A percentile compares a stretch with the other conserved stretches of the same genome.
Evolutionary conservation across 2,797 vertebrate species (phyloP).

Genomic region (Discoglossus pictus): DNA sequence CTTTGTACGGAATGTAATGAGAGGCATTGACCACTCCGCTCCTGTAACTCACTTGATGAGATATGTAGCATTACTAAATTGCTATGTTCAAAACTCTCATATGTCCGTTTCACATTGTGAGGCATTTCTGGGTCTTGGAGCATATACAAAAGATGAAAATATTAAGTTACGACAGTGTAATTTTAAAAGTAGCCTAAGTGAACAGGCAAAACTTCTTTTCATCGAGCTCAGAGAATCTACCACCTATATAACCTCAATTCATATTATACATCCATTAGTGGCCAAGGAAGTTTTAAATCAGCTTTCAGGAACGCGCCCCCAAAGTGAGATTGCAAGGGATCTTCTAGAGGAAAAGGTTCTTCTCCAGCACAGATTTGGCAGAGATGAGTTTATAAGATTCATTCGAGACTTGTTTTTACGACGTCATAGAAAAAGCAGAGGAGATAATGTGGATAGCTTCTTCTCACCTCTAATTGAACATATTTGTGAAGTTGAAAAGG

Average conservation of each 20-base stretch:
- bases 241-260: conserved; percentile 71
- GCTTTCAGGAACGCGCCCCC: conserved; percentile 62
- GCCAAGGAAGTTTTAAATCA: conserved; percentile 81
- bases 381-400: conserved; percentile 69
- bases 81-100: conserved; percentile 77
- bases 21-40: conserved; percentile 67
- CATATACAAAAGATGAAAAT: conserved; percentile 45
- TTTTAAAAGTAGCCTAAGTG: conserved; percentile 71
- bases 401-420: conserved; percentile 75
- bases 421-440: conserved; percentile 72
- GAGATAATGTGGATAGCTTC: conserved; percentile 71
- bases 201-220: conserved; percentile 76
- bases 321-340: conserved; percentile 71
- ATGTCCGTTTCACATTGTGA: conserved; percentile 82
- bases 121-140: conserved; percentile 68
- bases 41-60: conserved; percentile 69
- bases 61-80: conserved; percentile 80
- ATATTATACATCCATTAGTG: conserved; percentile 79
- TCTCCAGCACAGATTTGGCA: conserved; percentile 79
- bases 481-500: conserved; percentile 62
- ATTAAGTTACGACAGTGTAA: conserved; percentile 56
- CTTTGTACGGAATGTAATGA: conserved; percentile 72
- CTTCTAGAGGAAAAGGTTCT: conserved; percentile 71
- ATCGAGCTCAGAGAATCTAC: conserved; percentile 76
- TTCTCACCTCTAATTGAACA: conserved; percentile 83